phyloP scores from a whole-genome alignment of 2,797 vertebrate genomes.

The Mus caroli region DNA sequence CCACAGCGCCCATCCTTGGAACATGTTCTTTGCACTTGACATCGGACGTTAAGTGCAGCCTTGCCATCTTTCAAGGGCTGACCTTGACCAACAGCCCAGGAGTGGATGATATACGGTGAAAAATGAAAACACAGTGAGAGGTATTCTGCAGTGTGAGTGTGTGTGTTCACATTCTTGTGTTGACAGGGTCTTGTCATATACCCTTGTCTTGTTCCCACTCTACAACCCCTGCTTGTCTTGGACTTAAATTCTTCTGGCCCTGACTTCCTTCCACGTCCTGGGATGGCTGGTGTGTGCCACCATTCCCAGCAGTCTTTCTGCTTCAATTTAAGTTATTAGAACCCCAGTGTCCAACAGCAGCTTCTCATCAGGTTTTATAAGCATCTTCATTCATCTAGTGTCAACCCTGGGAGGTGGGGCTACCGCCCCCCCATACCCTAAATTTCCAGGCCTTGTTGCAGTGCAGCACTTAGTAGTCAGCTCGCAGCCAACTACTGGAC shows the following conservation, averaged over 20 bases:
- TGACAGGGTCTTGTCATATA: not conserved
- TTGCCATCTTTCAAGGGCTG: not conserved
- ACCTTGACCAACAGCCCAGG: not conserved
- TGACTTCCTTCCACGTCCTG: not conserved
- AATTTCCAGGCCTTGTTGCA: not conserved
- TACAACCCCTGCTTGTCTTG: not conserved
- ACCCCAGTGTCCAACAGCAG: not conserved
- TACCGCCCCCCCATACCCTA: too few species aligned
- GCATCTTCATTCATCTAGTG: not conserved
- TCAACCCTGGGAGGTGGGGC: not conserved
- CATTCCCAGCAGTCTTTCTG: not conserved
- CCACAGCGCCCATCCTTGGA: rapidly evolving
- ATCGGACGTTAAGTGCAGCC: rapidly evolving
- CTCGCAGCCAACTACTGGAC: too few species aligned
- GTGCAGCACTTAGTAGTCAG: not conserved
- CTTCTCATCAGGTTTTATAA: not conserved
- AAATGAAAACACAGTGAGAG: not conserved
- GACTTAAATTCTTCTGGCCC: not conserved
- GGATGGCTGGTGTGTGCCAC: not conserved
- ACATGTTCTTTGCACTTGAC: rapidly evolving
- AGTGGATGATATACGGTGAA: not conserved
- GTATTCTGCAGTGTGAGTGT: not conserved
- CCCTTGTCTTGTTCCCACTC: too few species aligned
- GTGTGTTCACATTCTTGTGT: not conserved
- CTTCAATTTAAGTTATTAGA: not conserved